A percentile compares a stretch with the other conserved stretches of the same genome.
Conservation (phyloP, 2,113 vertebrate species). For the Anarhynchus alexandrinus region DNA sequence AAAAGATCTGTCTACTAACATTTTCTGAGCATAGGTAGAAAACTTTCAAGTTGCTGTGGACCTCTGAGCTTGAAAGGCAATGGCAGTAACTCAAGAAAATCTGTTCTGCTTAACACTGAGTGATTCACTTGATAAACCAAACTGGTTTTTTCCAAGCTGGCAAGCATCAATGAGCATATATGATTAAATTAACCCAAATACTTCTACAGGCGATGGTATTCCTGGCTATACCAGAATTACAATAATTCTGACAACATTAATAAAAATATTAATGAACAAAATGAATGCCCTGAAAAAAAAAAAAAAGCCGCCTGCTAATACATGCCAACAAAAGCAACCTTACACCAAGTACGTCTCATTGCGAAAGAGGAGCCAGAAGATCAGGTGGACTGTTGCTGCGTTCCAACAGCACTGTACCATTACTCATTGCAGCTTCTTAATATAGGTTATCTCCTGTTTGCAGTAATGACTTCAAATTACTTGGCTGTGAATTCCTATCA, state of each 20-base stretch:
- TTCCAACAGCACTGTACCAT: not conserved
- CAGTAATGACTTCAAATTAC: conserved; percentile 2
- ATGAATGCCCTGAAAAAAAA: not conserved
- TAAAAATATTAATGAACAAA: not conserved
- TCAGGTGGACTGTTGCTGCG: not conserved
- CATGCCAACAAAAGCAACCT: not conserved
- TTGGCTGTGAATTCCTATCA: not conserved
- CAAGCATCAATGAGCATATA: not conserved
- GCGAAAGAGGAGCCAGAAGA: not conserved
- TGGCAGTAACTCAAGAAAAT: not conserved
- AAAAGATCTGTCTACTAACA: not conserved
- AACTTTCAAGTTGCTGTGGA: not conserved
- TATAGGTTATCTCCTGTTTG: not conserved
- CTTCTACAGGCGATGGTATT: not conserved
- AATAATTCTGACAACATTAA: not conserved
- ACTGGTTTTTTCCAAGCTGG: not conserved
- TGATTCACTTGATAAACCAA: not conserved
- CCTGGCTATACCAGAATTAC: not conserved
- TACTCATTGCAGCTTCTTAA: conserved; percentile 9
- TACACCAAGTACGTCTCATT: not conserved
- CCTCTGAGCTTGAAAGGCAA: not conserved
- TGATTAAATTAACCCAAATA: not conserved
- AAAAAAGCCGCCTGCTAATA: not conserved
- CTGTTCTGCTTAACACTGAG: not conserved
- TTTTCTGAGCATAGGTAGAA: not conserved